A percentile compares a stretch with the other conserved stretches of the same genome.
Evolutionary conservation across 2,113 vertebrate genomes (phyloP).

Genomic region (Sclerurus mexicanus): DNA sequence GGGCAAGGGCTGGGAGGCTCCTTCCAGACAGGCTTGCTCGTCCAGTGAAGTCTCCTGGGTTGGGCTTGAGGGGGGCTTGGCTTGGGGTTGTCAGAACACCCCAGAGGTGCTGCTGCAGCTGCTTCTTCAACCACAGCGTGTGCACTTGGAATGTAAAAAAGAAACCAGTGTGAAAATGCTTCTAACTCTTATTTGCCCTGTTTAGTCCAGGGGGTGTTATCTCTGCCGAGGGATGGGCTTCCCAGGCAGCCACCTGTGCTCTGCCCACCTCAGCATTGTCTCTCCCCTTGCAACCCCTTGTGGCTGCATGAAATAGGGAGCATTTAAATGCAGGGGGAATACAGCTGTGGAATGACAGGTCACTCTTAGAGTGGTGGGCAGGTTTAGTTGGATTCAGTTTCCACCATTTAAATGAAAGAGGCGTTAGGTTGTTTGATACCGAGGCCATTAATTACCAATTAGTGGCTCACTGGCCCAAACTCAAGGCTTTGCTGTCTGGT

Average conservation of each 20-base stretch:
- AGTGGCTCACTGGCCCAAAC: background rate
- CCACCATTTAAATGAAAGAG: background rate
- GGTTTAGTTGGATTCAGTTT: background rate
- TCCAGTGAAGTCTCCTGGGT: background rate
- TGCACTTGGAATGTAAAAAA: background rate
- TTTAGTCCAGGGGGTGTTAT: background rate
- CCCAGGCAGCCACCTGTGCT: background rate
- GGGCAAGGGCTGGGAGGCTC: background rate
- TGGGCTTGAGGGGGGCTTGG: too few relatives aligned
- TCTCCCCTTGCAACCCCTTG: background rate
- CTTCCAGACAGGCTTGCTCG: background rate
- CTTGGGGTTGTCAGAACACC: too few relatives aligned
- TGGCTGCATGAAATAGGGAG: background rate
- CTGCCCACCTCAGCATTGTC: background rate
- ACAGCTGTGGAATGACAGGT: background rate
- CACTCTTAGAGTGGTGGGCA: background rate
- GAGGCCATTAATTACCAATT: background rate
- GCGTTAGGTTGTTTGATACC: background rate
- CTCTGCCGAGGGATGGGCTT: background rate
- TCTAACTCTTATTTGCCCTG: accelerated
- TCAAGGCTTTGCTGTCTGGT: background rate
- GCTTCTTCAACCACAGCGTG: accelerated
- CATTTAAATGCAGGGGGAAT: background rate
- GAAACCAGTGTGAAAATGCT: too few relatives aligned
- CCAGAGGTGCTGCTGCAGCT: background rate